Evolutionary conservation across 2,797 vertebrate genomes (phyloP).

Genomic region (Hippoglossus hippoglossus): DNA sequence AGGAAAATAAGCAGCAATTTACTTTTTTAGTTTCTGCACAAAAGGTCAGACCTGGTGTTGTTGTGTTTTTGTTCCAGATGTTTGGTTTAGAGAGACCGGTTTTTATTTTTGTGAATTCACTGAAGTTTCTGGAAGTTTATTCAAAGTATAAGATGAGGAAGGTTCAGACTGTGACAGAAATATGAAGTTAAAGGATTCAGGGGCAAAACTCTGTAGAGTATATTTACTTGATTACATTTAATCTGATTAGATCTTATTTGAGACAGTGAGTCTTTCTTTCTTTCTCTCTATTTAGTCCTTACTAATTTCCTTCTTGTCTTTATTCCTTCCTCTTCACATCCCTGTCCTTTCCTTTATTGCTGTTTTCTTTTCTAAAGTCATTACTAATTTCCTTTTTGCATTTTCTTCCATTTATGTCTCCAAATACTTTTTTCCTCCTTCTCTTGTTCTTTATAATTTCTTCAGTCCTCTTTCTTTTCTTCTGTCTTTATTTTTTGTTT

Average conservation of each 20-base stretch:
- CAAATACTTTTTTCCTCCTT: neutral
- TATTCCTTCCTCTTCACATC: neutral
- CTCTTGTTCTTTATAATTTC: neutral
- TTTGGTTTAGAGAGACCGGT: neutral
- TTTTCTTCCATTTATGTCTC: too few relatives aligned
- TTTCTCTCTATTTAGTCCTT: neutral
- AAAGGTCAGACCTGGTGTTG: constrained; percentile 51
- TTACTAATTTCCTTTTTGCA: neutral
- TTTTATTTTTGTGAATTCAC: neutral
- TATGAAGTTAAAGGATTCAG: too few relatives aligned
- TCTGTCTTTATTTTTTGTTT: neutral
- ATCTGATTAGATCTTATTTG: neutral
- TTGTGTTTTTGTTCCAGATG: neutral
- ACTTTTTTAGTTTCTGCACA: constrained; percentile 37
- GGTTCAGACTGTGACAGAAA: too few relatives aligned
- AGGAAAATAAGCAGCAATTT: constrained; percentile 62
- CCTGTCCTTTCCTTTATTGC: too few relatives aligned
- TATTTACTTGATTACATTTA: too few relatives aligned
- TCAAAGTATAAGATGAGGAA: too few relatives aligned
- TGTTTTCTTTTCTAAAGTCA: too few relatives aligned
- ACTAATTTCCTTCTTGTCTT: neutral
- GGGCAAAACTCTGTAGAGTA: too few relatives aligned
- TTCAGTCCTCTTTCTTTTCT: too few relatives aligned
- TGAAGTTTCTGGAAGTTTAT: neutral
- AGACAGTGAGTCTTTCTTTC: neutral